Evolutionary conservation across 2,888 invertebrate genomes (phyloP), one percentile per base, ranked within the genome.

Genomic region (Micoletzkya japonica): DNA sequence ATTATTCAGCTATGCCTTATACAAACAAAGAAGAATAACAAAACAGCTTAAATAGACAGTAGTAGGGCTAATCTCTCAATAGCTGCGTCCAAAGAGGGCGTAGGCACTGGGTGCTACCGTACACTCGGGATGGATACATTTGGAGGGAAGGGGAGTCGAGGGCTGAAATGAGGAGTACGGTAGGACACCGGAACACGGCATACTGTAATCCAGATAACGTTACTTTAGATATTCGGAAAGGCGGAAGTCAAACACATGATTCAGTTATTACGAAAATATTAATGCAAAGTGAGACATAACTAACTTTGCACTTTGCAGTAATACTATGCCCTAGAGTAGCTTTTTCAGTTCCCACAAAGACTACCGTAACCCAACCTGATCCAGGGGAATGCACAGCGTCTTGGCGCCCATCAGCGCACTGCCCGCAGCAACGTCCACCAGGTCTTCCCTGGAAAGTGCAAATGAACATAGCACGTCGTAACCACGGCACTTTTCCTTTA

Each of bases 361-460:
- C 49, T 49, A 14, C 49, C 3, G 24, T 4, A 14, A 3, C 57
- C 32, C 32, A 0, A 92, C 92, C 84, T 94, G 97, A 61, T 92
- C 90, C 86, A 96, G 92, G 2, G 98, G 98, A 83, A 96, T 93
- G 86, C 98, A 98, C 26, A 98, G 89, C 14, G 93, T 91, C 87
- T 98, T 98, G 7, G 97, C 98, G 36, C 98, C 98, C 95, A 97
- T 97, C 0, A 95, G 91, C 67, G 91, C 89, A 73, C 88, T 88
- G 70, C 92, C 91, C 2, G 87, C 89, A 28, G 69, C 70, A 24
- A 73, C 72, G 44, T 63, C 75, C 14, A 71, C 71, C 59, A 59
- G 30, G 72, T 90, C 89, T 71, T 89, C 90, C 84, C 92, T 92
- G 86, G 32, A 86, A 87, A 78, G n/a, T n/a, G 44, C 44, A 44